Evolutionary conservation across 1,140 invertebrate genomes (phyloP).

Genomic region (Palaemon carinicauda): DNA sequence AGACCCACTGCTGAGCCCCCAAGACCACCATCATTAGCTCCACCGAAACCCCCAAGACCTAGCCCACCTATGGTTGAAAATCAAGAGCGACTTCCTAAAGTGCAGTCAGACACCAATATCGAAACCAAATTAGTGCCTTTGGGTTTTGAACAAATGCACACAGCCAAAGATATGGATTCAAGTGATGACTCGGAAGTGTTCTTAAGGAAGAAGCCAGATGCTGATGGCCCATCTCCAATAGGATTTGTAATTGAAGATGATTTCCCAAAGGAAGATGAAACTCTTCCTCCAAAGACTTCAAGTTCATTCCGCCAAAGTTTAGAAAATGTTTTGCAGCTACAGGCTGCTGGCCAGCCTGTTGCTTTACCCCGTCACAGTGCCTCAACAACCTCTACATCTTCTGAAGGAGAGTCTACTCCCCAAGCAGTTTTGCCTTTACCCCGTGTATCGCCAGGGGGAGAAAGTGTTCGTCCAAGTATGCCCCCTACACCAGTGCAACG

Average conservation of each 20-base stretch:
- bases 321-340: constrained; percentile 40
- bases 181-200: constrained; percentile 15
- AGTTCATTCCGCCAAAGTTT: constrained; percentile 9
- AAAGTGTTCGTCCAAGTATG: not conserved
- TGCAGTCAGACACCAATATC: not conserved
- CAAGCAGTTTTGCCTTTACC: not conserved
- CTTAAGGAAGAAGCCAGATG: not conserved
- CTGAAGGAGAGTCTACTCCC: not conserved
- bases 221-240: constrained; percentile 3
- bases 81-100: not conserved
- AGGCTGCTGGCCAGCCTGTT: constrained; percentile 36
- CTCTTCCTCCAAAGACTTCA: not conserved
- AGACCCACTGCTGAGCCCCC: constrained; percentile 48
- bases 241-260: constrained; percentile 17
- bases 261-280: not conserved
- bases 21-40: constrained; percentile 18
- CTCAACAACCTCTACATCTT: not conserved
- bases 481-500: not conserved
- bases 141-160: constrained; percentile 20
- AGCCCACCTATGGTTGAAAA: constrained; percentile 11
- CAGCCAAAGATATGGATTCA: constrained; percentile 1
- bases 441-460: not conserved
- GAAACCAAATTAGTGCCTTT: not conserved
- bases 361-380: constrained; percentile 27
- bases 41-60: constrained; percentile 22